Percentiles rank a stretch among this genome's conserved stretches.
These are phyloP conservation scores for Pitta sordida DNA, from an alignment of 2,113 vertebrate genomes.

Conservation along the genomic window DNA sequence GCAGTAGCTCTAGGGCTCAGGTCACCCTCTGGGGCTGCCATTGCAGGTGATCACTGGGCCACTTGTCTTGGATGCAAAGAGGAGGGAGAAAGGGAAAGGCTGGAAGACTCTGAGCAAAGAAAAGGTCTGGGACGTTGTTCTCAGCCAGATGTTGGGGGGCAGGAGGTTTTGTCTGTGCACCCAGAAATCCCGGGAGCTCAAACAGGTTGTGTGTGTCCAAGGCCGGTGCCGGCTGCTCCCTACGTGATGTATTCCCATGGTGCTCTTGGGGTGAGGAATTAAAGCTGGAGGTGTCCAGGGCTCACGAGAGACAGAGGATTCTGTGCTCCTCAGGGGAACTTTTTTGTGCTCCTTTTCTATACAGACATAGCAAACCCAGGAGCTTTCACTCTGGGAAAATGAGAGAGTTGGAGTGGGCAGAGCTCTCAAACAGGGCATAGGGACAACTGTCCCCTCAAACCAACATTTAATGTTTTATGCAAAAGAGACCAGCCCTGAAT, in stretches of 20 bases:
- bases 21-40: conserved; percentile 71
- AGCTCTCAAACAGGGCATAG: neutral
- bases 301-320: neutral
- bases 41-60: conserved; percentile 63
- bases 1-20: conserved; percentile 56
- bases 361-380: neutral
- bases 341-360: neutral
- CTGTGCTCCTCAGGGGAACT: neutral
- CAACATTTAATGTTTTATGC: conserved; percentile 29
- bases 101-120: neutral
- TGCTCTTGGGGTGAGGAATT: neutral
- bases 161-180: neutral
- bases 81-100: conserved; percentile 3
- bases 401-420: neutral
- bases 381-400: neutral
- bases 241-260: accelerated
- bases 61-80: conserved; percentile 16
- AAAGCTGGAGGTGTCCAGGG: neutral
- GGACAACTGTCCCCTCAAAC: conserved; percentile 9
- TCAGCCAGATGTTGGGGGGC: neutral
- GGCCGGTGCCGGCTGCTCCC: neutral
- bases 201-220: accelerated
- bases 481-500: neutral
- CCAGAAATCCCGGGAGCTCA: neutral
- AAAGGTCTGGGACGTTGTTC: neutral